Conservation (phyloP, 2,888 invertebrate genomes). For the Malacosoma neustria region DNA sequence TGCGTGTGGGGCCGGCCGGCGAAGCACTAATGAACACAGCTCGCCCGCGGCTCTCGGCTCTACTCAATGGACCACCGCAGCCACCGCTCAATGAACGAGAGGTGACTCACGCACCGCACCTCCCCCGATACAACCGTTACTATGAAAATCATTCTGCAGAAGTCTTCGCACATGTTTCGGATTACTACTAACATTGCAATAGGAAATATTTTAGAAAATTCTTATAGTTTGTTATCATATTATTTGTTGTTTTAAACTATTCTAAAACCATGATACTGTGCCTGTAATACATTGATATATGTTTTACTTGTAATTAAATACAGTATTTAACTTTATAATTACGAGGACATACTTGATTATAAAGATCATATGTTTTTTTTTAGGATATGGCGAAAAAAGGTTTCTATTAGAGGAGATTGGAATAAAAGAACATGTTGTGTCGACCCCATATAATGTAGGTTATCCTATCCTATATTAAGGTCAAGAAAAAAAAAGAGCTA, state of each 20-base stretch:
- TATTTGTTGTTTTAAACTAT: conserved; percentile 18
- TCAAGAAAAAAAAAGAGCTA: too few species aligned
- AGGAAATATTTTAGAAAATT: conserved; percentile 13
- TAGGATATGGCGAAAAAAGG: too few species aligned
- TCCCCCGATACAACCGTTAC: conserved; percentile 59
- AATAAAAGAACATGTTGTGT: too few species aligned
- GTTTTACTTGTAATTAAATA: too few species aligned
- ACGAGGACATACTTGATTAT: too few species aligned
- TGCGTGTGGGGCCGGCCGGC: conserved; percentile 70
- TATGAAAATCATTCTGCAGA: conserved; percentile 39
- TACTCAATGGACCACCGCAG: conserved; percentile 64
- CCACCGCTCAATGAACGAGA: conserved; percentile 52
- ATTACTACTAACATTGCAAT: conserved; percentile 31
- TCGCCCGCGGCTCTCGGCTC: too few species aligned
- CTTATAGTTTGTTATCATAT: conserved; percentile 9
- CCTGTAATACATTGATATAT: too few species aligned
- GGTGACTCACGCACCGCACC: conserved; percentile 69
- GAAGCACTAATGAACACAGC: conserved; percentile 69
- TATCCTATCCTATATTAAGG: too few species aligned
- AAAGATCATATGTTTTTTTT: too few species aligned
- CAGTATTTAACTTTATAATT: too few species aligned
- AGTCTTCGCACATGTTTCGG: conserved; percentile 31
- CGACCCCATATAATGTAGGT: too few species aligned
- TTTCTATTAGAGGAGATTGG: too few species aligned
- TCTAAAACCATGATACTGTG: conserved; percentile 35